Evolutionary conservation across 2,113 vertebrate genomes (phyloP).

Genomic region (Hydropotes inermis): DNA sequence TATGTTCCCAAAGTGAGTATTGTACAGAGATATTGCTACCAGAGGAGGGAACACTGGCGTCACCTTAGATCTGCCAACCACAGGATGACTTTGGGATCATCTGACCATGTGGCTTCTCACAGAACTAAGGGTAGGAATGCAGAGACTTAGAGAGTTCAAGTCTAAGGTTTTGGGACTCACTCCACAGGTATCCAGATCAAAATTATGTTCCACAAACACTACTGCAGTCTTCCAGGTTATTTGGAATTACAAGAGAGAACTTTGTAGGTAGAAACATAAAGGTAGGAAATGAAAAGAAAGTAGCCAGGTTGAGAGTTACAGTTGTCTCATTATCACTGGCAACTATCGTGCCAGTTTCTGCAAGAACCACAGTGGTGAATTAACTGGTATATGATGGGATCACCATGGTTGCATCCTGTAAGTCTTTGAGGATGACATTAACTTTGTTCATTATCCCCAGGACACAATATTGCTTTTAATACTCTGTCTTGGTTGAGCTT

Average conservation of each 20-base stretch:
- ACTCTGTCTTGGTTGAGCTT: background rate
- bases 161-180: background rate
- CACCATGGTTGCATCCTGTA: fast-evolving
- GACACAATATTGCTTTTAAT: background rate
- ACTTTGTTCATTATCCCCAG: background rate
- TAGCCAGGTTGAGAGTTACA: background rate
- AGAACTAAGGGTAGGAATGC: background rate
- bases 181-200: background rate
- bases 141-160: background rate
- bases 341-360: fast-evolving
- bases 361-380: background rate
- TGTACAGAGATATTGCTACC: background rate
- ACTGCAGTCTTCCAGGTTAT: fast-evolving
- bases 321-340: background rate
- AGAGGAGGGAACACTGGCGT: background rate
- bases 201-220: background rate
- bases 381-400: fast-evolving
- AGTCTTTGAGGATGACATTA: background rate
- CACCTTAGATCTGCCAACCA: background rate
- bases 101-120: background rate
- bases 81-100: background rate
- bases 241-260: background rate
- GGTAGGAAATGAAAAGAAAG: background rate
- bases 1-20: background rate
- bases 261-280: background rate